Percentiles rank a stretch among this genome's conserved stretches.
Conservation (phyloP, 2,888 invertebrate species). For the Caenorhabditis virilis region DNA sequence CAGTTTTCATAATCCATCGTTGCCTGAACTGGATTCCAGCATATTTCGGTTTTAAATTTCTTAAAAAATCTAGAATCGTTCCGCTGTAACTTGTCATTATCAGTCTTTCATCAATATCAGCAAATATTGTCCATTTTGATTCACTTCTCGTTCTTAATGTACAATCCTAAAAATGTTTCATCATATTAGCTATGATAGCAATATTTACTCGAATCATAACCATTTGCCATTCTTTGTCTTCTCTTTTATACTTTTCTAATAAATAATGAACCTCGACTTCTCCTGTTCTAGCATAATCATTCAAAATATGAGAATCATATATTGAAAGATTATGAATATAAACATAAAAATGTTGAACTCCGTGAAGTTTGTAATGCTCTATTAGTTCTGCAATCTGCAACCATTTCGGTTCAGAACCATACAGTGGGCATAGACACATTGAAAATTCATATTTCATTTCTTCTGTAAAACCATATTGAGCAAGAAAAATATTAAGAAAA, state of each 20-base stretch:
- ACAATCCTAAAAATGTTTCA: no score
- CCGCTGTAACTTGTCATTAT: no score
- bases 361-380: conserved; percentile 22
- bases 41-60: no score
- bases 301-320: conserved; percentile 11
- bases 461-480: neutral
- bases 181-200: no score
- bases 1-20: conserved; percentile 38
- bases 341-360: conserved; percentile 17
- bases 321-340: conserved; percentile 5
- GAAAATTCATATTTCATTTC: conserved; percentile 24
- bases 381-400: conserved; percentile 13
- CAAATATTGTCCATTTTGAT: no score
- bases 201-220: no score
- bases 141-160: no score
- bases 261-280: conserved; percentile 18
- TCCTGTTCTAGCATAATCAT: conserved; percentile 26
- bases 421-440: conserved; percentile 17
- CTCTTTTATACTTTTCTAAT: conserved; percentile 5
- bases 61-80: no score
- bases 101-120: no score
- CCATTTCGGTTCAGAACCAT: conserved; percentile 27
- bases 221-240: no score
- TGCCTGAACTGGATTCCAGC: conserved; percentile 24
- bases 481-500: conserved; percentile 1